Evolutionary conservation across 35 echinoderm and acorn worm genomes (phyloP).

Genomic region (Ophiothrix spiculata): DNA sequence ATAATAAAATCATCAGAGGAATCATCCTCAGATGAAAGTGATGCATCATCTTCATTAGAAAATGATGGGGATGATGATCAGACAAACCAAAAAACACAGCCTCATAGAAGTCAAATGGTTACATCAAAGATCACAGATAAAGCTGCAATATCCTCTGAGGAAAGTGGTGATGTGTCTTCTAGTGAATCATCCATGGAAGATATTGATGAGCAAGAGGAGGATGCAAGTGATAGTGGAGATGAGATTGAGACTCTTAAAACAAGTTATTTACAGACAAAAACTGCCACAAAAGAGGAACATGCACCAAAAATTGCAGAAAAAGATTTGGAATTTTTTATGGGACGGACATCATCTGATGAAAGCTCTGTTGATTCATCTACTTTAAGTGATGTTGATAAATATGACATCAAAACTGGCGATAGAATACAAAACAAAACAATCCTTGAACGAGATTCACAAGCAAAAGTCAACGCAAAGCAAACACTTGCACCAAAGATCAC

Average conservation of each 20-base stretch:
- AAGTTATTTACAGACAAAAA: background rate
- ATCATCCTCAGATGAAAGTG: too few relatives aligned
- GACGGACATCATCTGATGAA: background rate
- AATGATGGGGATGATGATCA: too few relatives aligned
- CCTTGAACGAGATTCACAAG: too few relatives aligned
- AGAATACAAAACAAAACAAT: too few relatives aligned
- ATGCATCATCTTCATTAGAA: too few relatives aligned
- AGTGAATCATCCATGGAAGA: background rate
- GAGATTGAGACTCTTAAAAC: background rate
- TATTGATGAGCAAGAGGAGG: conserved; percentile 7
- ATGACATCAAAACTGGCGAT: too few relatives aligned
- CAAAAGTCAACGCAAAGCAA: too few relatives aligned
- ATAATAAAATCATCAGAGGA: too few relatives aligned
- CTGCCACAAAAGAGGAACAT: background rate
- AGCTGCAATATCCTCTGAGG: background rate
- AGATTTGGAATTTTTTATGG: background rate
- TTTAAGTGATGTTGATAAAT: too few relatives aligned
- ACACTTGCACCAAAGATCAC: background rate
- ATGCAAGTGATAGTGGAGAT: background rate
- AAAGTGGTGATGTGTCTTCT: background rate
- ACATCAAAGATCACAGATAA: too few relatives aligned
- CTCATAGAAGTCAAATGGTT: too few relatives aligned
- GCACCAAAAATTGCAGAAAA: background rate
- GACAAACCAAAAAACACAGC: too few relatives aligned
- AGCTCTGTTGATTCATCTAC: background rate